phyloP scores from a whole-genome alignment of 2,888 invertebrate genomes.

The Encarsia formosa region DNA sequence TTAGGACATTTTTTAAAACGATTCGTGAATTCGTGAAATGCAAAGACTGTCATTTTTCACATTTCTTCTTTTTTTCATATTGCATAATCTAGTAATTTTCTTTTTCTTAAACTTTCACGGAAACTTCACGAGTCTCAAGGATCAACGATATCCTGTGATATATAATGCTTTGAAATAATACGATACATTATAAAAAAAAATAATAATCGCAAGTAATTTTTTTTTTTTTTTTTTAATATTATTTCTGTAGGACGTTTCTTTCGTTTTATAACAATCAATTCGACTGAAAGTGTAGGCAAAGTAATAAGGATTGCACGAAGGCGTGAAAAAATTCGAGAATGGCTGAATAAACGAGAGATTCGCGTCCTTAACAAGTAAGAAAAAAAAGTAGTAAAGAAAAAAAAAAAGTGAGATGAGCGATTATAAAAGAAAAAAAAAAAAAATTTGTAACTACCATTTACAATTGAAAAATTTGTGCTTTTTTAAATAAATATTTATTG shows the following conservation, averaged over 20 bases:
- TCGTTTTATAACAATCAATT: slow-evolving; percentile 5
- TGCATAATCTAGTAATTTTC: slow-evolving; percentile 6
- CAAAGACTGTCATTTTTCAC: slow-evolving; percentile 15
- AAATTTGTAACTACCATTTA: slow-evolving; percentile 20
- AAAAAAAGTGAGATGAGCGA: no score
- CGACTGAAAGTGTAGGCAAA: slow-evolving; percentile 3
- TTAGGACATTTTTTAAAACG: slow-evolving; percentile 22
- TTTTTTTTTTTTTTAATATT: slow-evolving; percentile 16
- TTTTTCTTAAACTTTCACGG: slow-evolving; percentile 24
- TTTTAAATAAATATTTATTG: slow-evolving; percentile 29
- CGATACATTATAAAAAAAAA: neutral
- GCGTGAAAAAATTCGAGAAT: slow-evolving; percentile 30
- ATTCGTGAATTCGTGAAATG: slow-evolving; percentile 29
- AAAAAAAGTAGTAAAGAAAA: no score
- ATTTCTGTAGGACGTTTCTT: slow-evolving; percentile 7
- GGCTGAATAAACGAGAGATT: slow-evolving; percentile 29
- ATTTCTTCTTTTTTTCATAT: slow-evolving; percentile 2
- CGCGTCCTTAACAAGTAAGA: no score
- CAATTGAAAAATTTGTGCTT: slow-evolving; percentile 20
- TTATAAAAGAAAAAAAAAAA: slow-evolving; percentile 8
- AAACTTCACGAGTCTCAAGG: slow-evolving; percentile 28
- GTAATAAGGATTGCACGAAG: slow-evolving; percentile 18
- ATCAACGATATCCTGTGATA: slow-evolving; percentile 31
- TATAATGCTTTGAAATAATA: slow-evolving; percentile 23
- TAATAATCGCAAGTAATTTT: slow-evolving; percentile 13